A percentile compares a stretch with the other conserved stretches of the same genome.
Evolutionary conservation across 2,797 vertebrate species (phyloP).

Genomic region (Oceanodroma leucorhoa): DNA sequence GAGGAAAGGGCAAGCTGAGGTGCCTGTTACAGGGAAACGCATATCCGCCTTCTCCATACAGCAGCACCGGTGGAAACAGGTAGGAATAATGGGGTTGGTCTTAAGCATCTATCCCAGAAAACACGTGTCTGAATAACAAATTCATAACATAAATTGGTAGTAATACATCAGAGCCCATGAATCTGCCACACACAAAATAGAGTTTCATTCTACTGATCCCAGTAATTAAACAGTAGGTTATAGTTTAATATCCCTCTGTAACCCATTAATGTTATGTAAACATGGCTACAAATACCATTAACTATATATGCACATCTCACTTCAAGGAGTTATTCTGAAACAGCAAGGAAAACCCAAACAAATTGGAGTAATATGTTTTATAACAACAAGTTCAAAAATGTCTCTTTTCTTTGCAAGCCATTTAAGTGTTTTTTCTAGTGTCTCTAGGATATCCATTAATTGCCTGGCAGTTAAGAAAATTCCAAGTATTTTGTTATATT

Average conservation of each 20-base stretch:
- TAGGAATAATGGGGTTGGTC: background rate
- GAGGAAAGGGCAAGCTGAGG: background rate
- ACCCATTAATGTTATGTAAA: background rate
- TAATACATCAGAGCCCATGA: background rate
- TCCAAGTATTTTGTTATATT: background rate
- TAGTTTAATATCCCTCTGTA: background rate
- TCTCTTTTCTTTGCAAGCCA: background rate
- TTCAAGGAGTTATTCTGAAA: background rate
- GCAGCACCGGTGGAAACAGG: background rate
- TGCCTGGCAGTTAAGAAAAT: background rate
- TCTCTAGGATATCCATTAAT: background rate
- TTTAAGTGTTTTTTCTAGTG: background rate
- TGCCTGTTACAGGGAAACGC: background rate
- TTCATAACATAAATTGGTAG: background rate
- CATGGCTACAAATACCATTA: background rate
- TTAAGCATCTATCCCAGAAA: background rate
- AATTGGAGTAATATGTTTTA: background rate
- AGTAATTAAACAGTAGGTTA: background rate
- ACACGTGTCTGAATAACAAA: rapidly evolving
- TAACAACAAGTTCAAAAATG: background rate
- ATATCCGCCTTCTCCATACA: background rate
- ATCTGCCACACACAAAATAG: rapidly evolving
- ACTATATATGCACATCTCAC: background rate
- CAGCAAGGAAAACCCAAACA: background rate
- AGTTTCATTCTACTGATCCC: background rate